Percentiles rank a stretch among this genome's conserved stretches.
Evolutionary conservation across 2,888 invertebrate genomes (phyloP).

Genomic region (Clostera curtula): DNA sequence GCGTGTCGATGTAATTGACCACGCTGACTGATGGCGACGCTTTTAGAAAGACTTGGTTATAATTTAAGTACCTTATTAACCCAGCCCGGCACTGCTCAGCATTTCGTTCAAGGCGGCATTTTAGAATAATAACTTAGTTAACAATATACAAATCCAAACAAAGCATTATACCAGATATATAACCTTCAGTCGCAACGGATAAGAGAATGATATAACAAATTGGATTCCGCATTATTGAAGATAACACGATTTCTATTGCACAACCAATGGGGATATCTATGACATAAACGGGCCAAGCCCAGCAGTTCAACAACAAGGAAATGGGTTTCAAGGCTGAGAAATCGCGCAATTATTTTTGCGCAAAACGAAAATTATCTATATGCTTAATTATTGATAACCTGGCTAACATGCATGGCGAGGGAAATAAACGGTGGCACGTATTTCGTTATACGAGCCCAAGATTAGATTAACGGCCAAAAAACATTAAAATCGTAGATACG

Average conservation of each 20-base stretch:
- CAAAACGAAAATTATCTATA: slow-evolving; percentile 11
- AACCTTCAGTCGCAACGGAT: neutral
- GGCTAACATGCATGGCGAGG: slow-evolving; percentile 10
- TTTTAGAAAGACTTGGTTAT: too few species aligned
- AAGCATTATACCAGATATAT: too few species aligned
- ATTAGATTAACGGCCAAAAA: slow-evolving; percentile 41
- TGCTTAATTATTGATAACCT: slow-evolving; percentile 8
- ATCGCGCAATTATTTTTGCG: slow-evolving; percentile 7
- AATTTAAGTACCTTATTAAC: too few species aligned
- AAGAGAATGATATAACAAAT: neutral
- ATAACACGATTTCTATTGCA: slow-evolving; percentile 7
- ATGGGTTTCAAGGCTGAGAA: slow-evolving; percentile 17
- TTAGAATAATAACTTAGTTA: too few species aligned
- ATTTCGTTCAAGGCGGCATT: too few species aligned
- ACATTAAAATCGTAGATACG: slow-evolving; percentile 8
- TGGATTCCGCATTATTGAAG: slow-evolving; percentile 3
- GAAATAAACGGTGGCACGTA: too few species aligned
- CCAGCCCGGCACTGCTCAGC: too few species aligned
- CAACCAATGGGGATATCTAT: slow-evolving; percentile 12
- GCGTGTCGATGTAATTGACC: too few species aligned
- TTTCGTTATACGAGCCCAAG: slow-evolving; percentile 29
- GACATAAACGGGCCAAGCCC: slow-evolving; percentile 13
- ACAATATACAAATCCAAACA: too few species aligned
- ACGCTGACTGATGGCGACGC: too few species aligned
- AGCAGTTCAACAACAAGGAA: slow-evolving; percentile 17